Evolutionary conservation across 2,797 vertebrate species (phyloP).

Genomic region (Megaceryle alcyon): DNA sequence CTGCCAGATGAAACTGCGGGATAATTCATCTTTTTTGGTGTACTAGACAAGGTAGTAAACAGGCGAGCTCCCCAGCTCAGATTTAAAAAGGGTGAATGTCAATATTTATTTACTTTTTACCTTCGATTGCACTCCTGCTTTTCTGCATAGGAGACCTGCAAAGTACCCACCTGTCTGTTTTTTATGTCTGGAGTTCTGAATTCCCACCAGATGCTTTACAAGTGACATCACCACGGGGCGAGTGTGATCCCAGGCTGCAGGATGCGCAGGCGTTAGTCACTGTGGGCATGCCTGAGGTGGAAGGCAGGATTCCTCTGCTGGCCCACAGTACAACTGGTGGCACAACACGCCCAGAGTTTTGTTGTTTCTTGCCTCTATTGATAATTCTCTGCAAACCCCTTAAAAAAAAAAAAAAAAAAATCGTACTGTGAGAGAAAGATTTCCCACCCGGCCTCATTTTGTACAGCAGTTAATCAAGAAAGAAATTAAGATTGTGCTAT

Average conservation of each 20-base stretch:
- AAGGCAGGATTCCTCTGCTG: background rate
- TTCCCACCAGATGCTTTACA: slow-evolving; percentile 21
- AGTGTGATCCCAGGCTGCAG: background rate
- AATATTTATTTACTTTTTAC: background rate
- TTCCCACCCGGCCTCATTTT: background rate
- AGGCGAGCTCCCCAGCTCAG: background rate
- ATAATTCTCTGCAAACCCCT: background rate
- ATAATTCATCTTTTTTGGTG: background rate
- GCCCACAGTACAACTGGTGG: background rate
- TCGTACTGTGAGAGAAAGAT: background rate
- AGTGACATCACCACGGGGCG: background rate
- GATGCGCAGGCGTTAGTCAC: slow-evolving; percentile 52
- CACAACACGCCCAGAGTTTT: background rate
- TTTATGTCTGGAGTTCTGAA: background rate
- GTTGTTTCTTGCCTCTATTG: slow-evolving; percentile 9
- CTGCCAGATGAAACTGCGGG: background rate
- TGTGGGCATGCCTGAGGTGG: fast-evolving
- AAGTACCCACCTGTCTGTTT: background rate
- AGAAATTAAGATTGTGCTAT: background rate
- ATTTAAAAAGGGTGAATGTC: background rate
- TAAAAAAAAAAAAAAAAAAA: background rate
- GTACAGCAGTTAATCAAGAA: background rate
- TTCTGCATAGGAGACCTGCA: background rate
- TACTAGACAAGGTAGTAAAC: background rate
- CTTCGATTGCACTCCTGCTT: background rate